Base-by-base conservation (phyloP, 2,797 vertebrate species). In the Sciaenops ocellatus region DNA sequence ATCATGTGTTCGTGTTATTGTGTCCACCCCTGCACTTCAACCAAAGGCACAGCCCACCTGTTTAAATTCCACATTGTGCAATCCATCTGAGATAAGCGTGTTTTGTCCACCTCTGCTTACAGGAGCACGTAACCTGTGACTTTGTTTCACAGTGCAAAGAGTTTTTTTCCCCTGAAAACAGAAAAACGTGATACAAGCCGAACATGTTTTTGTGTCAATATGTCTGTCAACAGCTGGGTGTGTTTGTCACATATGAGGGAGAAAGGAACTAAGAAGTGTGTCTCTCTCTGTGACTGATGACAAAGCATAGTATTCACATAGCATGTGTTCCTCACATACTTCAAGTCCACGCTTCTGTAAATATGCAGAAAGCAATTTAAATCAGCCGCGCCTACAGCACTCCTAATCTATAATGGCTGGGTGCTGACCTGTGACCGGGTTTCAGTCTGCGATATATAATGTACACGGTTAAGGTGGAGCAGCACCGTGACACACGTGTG, bases 61-160 rank as follows among this genome's bases (percentile, higher is more conserved):
- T 79, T 82, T 84, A 74, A 89, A 84, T 57, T 79, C 75, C 86
- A 85, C 51, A 50, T 77, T 83, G 57, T 46, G 59, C 41, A 85
- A 86, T n/a, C 34, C n/a, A 20, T 3, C 15, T 1, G 12, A 81
- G 85, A 85, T 79, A 83, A 81, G 65, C 59, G 7, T 1, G 20
- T 24, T 16, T 17, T 11, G 22, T 30, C 11, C n/a, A 2, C 9
- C 26, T 54, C 15, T 20, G 30, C 69, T 47, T 28, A 17, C 11
- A 65, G 2, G 1, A 38, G 10, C 22, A 10, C 56, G 15, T 44
- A 30, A 41, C 28, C 28, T 6, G 12, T 18, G 56, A 13, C 22
- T 47, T 11, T 17, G 24, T 73, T 54, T 50, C 15, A 56, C 51
- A 13, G 20, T 26, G 18, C 20, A 5, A 48, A 51, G 17, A 16